Evolutionary conservation across 2,888 invertebrate genomes (phyloP), one percentile per base, ranked within the genome.

Genomic region (Aporophyla lueneburgensis): DNA sequence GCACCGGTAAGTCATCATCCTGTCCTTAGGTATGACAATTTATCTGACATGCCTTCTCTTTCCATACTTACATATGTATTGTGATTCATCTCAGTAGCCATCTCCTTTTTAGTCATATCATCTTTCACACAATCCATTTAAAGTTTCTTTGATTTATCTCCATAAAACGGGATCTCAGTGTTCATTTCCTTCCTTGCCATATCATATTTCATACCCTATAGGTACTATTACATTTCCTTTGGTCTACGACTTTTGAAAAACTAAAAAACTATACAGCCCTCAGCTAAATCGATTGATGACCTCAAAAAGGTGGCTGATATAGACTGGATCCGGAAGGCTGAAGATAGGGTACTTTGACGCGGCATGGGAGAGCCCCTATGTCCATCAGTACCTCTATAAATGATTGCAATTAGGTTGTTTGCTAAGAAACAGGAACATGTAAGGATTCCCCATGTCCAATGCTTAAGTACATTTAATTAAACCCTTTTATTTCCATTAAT

Each of bases 401-500:
- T 43, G 0, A 24, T 33, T 56, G 24, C 43, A 27, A 16, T 19
- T 40, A n/a, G 51, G 43, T 51, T 46, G 21, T 67, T 61, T 43
- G 67, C 49, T n/a, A 19, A 33, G 19, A 24, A 68, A 21, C 33
- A 33, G 62, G 43, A n/a, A 27, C 58, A 67, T 62, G 21, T n/a
- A 21, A 46, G 5, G 14, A 59, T 9, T 21, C 3, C 6, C 4
- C 21, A 6, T n/a, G 33, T 24, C 21, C 2, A 0, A 61, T 24
- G 12, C n/a, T 24, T 74, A 9, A 14, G 10, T 74, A 21, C 33
- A 56, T 73, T 43, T 24, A 56, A 43, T 27, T 12, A 21, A 21
- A 33, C n/a, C 14, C 19, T 33, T 65, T 53, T 59, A 66, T 53
- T 66, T 27, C 43, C 21, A 33, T 76, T 5, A 75, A 19, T n/a